These are phyloP conservation scores for Drosophila paulistorum DNA, from an alignment of 1,140 invertebrate genomes.

Conservation along the genomic window DNA sequence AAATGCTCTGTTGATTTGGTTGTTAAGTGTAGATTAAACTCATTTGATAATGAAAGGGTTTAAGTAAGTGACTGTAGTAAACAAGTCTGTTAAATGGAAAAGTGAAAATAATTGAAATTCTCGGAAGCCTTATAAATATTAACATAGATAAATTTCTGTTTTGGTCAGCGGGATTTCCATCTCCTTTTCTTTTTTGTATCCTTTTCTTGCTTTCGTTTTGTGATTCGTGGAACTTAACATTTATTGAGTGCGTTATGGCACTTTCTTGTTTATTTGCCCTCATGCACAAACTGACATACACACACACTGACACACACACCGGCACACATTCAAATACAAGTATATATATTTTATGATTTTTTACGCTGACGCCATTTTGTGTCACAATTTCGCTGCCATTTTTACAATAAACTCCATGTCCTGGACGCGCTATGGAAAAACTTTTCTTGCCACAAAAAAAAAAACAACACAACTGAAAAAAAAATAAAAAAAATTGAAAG, in stretches of 20 bases:
- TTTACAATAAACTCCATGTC: conserved; percentile 60
- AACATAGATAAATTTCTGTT: not conserved
- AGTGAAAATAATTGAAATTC: conserved; percentile 37
- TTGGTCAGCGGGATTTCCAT: not conserved
- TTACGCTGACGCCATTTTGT: conserved; percentile 62
- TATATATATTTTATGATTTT: conserved; percentile 68
- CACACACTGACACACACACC: not conserved
- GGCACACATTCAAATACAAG: not conserved
- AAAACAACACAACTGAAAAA: conserved; percentile 13
- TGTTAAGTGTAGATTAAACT: too few species aligned
- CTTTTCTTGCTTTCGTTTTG: conserved; percentile 26
- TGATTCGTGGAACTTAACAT: conserved; percentile 37
- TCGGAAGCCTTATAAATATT: not conserved
- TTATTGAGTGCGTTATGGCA: conserved; percentile 75
- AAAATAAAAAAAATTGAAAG: conserved; percentile 17
- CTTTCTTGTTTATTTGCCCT: conserved; percentile 44
- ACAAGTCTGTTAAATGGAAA: too few species aligned
- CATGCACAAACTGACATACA: conserved; percentile 9
- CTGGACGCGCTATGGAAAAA: conserved; percentile 42
- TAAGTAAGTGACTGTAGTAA: too few species aligned
- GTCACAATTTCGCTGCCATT: conserved; percentile 71
- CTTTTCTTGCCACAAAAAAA: conserved; percentile 44
- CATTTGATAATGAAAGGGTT: too few species aligned
- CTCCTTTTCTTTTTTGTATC: conserved; percentile 22
- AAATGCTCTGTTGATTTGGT: too few species aligned